phyloP scores from a whole-genome alignment of 2,888 invertebrate species.

The Sepioteuthis lessoniana region DNA sequence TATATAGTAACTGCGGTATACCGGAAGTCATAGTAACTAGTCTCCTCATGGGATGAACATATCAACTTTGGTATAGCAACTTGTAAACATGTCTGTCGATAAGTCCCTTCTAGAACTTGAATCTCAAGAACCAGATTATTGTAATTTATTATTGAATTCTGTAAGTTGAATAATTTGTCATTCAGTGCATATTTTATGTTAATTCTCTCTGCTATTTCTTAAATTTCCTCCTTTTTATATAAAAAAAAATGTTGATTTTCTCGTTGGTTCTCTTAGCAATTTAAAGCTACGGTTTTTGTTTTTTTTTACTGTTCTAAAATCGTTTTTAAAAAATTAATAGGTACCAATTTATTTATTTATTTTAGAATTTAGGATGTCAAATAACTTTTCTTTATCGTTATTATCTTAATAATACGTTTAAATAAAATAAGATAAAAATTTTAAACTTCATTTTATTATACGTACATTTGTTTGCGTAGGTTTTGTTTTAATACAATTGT shows the following conservation, averaged over 20 bases:
- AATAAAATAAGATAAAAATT: no score
- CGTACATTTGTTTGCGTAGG: no score
- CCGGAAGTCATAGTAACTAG: not conserved
- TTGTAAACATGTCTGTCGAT: constrained; percentile 19
- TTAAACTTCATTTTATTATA: no score
- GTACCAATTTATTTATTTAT: no score
- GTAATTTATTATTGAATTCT: not conserved
- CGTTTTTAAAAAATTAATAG: no score
- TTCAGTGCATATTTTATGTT: not conserved
- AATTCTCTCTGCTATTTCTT: not conserved
- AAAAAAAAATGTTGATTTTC: not conserved
- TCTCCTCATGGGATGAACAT: not conserved
- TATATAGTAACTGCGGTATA: not conserved
- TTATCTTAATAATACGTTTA: no score
- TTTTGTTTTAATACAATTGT: no score
- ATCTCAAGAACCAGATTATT: not conserved
- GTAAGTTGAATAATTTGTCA: not conserved
- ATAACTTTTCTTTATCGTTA: no score
- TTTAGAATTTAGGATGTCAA: no score
- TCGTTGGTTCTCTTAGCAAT: not conserved
- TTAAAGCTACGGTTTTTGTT: no score
- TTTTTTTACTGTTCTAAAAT: no score
- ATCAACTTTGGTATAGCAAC: not conserved
- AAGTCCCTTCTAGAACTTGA: not conserved
- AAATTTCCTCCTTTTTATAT: not conserved